A percentile compares a stretch with the other conserved stretches of the same genome.
phyloP scores from a whole-genome alignment of 2,113 vertebrate species.

The Polypterus bichir region DNA sequence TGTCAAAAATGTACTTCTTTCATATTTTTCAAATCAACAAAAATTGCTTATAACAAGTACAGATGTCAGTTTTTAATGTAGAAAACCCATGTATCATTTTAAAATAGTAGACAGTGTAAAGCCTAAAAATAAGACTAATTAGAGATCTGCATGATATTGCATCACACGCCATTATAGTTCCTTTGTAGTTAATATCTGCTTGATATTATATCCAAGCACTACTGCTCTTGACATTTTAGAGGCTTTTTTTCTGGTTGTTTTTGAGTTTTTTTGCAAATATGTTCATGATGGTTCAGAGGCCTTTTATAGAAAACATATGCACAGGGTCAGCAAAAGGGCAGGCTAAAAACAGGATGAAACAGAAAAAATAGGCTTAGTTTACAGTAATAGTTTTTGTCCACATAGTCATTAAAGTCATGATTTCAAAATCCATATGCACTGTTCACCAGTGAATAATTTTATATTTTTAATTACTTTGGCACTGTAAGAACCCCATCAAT shows the following conservation, averaged over 20 bases:
- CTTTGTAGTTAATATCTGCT: constrained; percentile 1
- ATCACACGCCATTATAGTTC: constrained; percentile 2
- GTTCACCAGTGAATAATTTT: no score
- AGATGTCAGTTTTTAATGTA: neutral
- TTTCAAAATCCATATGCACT: neutral
- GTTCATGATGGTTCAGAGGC: constrained; percentile 1
- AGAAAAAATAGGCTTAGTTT: constrained; percentile 1
- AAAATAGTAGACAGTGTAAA: neutral
- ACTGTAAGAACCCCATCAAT: no score
- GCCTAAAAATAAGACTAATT: constrained; percentile 2
- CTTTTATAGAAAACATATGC: constrained; percentile 5
- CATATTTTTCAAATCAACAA: no score
- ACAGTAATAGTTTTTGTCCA: neutral
- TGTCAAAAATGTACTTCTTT: no score
- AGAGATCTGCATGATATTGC: constrained; percentile 7
- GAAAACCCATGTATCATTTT: neutral
- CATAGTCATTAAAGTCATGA: neutral
- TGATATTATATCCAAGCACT: constrained; percentile 3
- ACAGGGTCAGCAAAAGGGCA: constrained; percentile 2
- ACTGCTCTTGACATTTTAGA: neutral
- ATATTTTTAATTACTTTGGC: no score
- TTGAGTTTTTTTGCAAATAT: neutral
- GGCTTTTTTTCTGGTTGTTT: neutral
- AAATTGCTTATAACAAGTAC: no score
- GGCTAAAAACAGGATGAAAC: constrained; percentile 2